Evolutionary conservation across 2,797 vertebrate species (phyloP), one percentile per base, ranked within the genome.

Genomic region (Merluccius polli): DNA sequence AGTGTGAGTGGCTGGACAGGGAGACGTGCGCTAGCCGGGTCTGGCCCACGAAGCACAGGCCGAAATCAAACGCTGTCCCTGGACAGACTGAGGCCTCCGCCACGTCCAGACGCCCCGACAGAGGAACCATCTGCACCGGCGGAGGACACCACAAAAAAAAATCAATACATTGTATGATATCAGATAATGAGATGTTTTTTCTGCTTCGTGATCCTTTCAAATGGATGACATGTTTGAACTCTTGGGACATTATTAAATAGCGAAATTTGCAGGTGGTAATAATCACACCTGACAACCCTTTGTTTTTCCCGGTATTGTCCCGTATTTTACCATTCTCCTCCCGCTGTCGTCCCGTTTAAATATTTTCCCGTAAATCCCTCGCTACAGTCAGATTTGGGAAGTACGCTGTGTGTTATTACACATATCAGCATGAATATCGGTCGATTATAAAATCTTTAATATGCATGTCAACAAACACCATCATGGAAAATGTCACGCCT

Each of bases 1-100:
- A 85, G 70, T n/a, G n/a, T n/a, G 87, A 3, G 0, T 77, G 83
- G 85, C 94, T 95, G 75, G 79, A 82, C 29, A 99, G 89, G 68
- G 81, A 89, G 21, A 97, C 86, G 0, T 95, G 93, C 86, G 81
- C 88, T 16, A 84, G 88, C 77, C 79, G 87, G 5, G 73, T 89
- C 81, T 94, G 87, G 10, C 92, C 94, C 73, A 97, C 91, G 1
- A 92, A 93, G 85, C 95, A 97, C 73, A 87, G 92, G 44, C 95
- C 94, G 16, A 99, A 99, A 88, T 95, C 87, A 12, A n/a, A 97
- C n/a, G 0, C 1, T 80, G 71, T 92, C 71, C 10, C 84, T 86
- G 73, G 96, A 97, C 27, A 98, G 92, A 78, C 90, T 85, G 18
- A 98, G 81, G n/a, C n/a, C 0, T 88, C 86, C 0, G 94, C 91